Evolutionary conservation across 2,797 vertebrate species (phyloP).

Genomic region (Arrhamphus sclerolepis): DNA sequence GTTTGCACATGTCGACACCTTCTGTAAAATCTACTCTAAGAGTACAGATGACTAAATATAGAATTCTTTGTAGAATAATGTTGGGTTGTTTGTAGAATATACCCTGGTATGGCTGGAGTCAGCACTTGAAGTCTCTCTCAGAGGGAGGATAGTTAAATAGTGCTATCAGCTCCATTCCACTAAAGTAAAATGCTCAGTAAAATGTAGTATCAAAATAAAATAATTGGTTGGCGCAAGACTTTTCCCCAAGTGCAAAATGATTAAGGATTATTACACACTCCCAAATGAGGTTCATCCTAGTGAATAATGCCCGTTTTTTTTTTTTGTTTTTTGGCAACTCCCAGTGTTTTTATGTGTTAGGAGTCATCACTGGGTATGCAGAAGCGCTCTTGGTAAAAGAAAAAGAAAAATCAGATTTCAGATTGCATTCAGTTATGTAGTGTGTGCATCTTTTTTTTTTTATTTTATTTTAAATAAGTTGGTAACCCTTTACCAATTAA

Average conservation of each 20-base stretch:
- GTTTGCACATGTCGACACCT: conserved; percentile 36
- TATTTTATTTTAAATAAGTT: conserved; percentile 45
- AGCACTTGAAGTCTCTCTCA: conserved; percentile 13
- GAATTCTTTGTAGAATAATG: conserved; percentile 39
- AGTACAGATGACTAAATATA: conserved; percentile 46
- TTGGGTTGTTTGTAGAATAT: conserved; percentile 22
- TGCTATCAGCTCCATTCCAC: conserved; percentile 9
- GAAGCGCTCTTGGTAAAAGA: conserved; percentile 45
- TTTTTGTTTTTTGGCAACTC: conserved; percentile 38
- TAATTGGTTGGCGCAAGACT: conserved; percentile 11
- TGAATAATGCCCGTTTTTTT: conserved; percentile 61
- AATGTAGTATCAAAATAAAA: conserved; percentile 9
- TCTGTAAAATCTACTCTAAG: conserved; percentile 54
- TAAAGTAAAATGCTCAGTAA: conserved; percentile 1
- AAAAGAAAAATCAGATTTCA: conserved; percentile 18
- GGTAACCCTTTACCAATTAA: conserved; percentile 62
- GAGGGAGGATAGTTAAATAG: conserved; percentile 19
- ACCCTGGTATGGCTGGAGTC: conserved; percentile 11
- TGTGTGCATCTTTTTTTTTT: conserved; percentile 21
- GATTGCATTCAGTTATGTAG: conserved; percentile 52
- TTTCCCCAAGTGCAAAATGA: conserved; percentile 12
- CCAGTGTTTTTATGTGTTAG: conserved; percentile 51
- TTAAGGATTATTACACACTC: conserved; percentile 32
- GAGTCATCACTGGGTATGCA: conserved; percentile 44
- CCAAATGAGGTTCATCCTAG: conserved; percentile 63